A percentile compares a stretch with the other conserved stretches of the same genome.
phyloP scores from a whole-genome alignment of 2,113 vertebrate genomes.

The Periophthalmus modestus region DNA sequence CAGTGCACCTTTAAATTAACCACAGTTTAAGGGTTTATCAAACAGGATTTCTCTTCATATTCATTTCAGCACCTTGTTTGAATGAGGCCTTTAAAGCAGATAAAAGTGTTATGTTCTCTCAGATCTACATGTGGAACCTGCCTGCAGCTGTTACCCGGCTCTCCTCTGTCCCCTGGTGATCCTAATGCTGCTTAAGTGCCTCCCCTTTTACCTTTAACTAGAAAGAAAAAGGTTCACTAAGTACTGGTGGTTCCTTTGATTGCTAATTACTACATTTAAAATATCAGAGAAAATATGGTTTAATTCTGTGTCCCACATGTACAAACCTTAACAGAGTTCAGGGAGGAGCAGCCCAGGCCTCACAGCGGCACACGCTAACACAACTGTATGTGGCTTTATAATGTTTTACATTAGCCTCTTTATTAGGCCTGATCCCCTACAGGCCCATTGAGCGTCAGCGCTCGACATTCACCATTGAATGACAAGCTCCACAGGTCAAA shows the following conservation, averaged over 20 bases:
- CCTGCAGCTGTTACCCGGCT: slow-evolving; percentile 12
- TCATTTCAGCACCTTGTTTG: not conserved
- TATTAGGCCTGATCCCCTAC: too few species aligned
- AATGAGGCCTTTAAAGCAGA: not conserved
- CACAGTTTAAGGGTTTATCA: not conserved
- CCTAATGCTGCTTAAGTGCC: slow-evolving; percentile 8
- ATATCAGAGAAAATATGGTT: slow-evolving; percentile 16
- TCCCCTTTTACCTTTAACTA: slow-evolving; percentile 15
- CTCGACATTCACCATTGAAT: too few species aligned
- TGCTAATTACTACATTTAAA: slow-evolving; percentile 24
- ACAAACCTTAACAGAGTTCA: slow-evolving; percentile 17
- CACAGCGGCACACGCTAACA: too few species aligned
- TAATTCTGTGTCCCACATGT: not conserved
- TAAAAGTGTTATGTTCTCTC: not conserved
- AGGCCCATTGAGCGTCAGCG: too few species aligned
- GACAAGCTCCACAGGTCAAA: too few species aligned
- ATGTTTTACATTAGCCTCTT: too few species aligned
- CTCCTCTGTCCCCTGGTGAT: slow-evolving; percentile 11
- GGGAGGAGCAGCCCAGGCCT: slow-evolving; percentile 13
- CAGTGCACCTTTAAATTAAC: too few species aligned
- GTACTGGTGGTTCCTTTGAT: not conserved
- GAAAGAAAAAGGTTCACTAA: not conserved
- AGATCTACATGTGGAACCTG: slow-evolving; percentile 4
- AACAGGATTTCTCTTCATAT: not conserved
- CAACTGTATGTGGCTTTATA: too few species aligned